A percentile compares a stretch with the other conserved stretches of the same genome.
Conservation (phyloP, 1,140 invertebrate species). For the Bombus polaris region DNA sequence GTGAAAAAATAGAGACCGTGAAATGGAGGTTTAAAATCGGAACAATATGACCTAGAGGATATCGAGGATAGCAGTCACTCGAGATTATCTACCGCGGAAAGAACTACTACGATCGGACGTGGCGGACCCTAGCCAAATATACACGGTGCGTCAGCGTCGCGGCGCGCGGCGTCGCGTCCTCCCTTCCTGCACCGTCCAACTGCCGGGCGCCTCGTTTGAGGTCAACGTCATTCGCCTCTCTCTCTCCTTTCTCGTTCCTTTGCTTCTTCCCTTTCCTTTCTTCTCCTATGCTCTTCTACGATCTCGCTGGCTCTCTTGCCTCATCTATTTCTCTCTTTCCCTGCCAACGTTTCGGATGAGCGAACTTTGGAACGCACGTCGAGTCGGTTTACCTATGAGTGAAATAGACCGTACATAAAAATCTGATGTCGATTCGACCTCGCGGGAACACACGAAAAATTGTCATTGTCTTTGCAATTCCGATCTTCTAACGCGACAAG, state of each 20-base stretch:
- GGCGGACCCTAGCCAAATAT: slow-evolving; percentile 70
- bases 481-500: too few species aligned
- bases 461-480: too few species aligned
- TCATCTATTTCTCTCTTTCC: slow-evolving; percentile 19
- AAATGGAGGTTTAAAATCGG: slow-evolving; percentile 1
- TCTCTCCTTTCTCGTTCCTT: slow-evolving; percentile 44
- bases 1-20: not conserved
- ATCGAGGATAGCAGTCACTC: slow-evolving; percentile 46
- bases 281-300: slow-evolving; percentile 42
- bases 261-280: slow-evolving; percentile 16
- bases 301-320: slow-evolving; percentile 10
- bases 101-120: slow-evolving; percentile 64
- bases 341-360: slow-evolving; percentile 60
- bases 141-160: slow-evolving; percentile 79
- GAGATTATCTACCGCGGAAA: slow-evolving; percentile 56
- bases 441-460: not conserved
- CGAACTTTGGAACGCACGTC: slow-evolving; percentile 57
- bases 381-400: slow-evolving; percentile 26
- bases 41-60: slow-evolving; percentile 17
- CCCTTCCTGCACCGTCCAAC: slow-evolving; percentile 73
- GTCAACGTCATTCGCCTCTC: slow-evolving; percentile 72
- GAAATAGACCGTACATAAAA: slow-evolving; percentile 30
- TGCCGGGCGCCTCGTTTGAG: slow-evolving; percentile 77
- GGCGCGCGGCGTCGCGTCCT: slow-evolving; percentile 78
- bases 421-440: not conserved